Percentiles rank a stretch among this genome's conserved stretches.
Evolutionary conservation across 2,888 invertebrate species (phyloP).

Genomic region (Leucoptera coffeella): DNA sequence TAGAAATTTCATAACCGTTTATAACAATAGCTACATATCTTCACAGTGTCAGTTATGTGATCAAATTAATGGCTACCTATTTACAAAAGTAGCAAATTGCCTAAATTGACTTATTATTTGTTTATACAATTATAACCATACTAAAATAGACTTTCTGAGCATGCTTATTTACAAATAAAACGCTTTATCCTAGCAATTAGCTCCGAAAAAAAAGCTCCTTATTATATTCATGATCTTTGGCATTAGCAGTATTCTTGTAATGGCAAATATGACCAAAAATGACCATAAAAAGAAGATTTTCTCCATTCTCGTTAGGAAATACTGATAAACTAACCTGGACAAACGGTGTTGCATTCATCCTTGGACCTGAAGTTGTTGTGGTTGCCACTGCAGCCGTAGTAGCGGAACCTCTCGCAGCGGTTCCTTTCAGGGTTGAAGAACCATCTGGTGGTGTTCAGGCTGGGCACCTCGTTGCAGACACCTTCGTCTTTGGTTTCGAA

Average conservation of each 20-base stretch:
- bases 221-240: too few species aligned
- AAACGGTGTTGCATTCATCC: conserved; percentile 71
- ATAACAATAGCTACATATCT: too few species aligned
- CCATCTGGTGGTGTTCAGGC: conserved; percentile 54
- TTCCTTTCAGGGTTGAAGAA: conserved; percentile 73
- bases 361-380: conserved; percentile 81
- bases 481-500: conserved; percentile 66
- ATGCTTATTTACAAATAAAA: too few species aligned
- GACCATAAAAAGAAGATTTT: not conserved
- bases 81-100: too few species aligned
- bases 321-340: conserved; percentile 58
- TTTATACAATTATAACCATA: too few species aligned
- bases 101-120: too few species aligned
- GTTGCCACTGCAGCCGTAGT: conserved; percentile 71
- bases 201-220: too few species aligned
- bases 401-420: conserved; percentile 65
- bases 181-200: too few species aligned
- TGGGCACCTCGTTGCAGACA: conserved; percentile 34
- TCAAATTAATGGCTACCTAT: too few species aligned
- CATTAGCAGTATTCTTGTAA: not conserved
- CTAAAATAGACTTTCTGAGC: too few species aligned
- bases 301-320: not conserved
- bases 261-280: not conserved
- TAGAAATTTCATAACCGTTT: too few species aligned
- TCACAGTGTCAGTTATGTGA: too few species aligned